Base-by-base conservation (phyloP, 2,888 invertebrate species). In the Dryobotodes eremita region DNA sequence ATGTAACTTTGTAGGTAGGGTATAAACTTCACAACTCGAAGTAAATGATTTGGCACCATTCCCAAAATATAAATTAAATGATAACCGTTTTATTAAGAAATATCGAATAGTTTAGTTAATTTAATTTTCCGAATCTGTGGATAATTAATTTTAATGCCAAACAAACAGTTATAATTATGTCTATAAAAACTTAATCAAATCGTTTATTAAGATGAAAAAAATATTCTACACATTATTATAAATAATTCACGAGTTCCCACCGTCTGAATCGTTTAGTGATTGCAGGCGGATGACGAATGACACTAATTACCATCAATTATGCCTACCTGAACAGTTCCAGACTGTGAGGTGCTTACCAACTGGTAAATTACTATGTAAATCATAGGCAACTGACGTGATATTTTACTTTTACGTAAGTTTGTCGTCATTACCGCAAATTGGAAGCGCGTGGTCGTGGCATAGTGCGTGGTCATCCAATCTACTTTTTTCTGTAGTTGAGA, bases 361-460 rank as follows among this genome's bases (percentile, higher is more conserved):
- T 84, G 80, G 70, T 80, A 79, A 86, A 86, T 86, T 82, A 70
- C 83, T 86, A 73, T 79, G 79, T 86, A 83, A 83, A 88, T 85
- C 69, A 83, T 71, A 77, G 50, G 66, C 76, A 64, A 73, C 77
- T 75, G 76, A 75, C 83, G 65, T 77, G 83, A 79, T 76, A 78
- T 85, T 88, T 81, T 71, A 75, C 65, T 84, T 83, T 77, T 75
- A 59, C 75, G 69, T 42, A 77, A 83, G 72, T 64, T 69, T 59
- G 57, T 59, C 79, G 64, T 75, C 31, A 64, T 74, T 68, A 71
- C 20, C n/a, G 68, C 46, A 93, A 79, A 79, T 77, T 84, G 74
- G 68, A 57, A 70, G 61, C 55, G 66, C 53, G 74, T 84, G 66
- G 46, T 62, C 36, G 20, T 53, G 20, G 59, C 50, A 42, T 57